Evolutionary conservation across 2,888 invertebrate species (phyloP), one percentile per base, ranked within the genome.

Genomic region (Brachypalpus laphriformis): DNA sequence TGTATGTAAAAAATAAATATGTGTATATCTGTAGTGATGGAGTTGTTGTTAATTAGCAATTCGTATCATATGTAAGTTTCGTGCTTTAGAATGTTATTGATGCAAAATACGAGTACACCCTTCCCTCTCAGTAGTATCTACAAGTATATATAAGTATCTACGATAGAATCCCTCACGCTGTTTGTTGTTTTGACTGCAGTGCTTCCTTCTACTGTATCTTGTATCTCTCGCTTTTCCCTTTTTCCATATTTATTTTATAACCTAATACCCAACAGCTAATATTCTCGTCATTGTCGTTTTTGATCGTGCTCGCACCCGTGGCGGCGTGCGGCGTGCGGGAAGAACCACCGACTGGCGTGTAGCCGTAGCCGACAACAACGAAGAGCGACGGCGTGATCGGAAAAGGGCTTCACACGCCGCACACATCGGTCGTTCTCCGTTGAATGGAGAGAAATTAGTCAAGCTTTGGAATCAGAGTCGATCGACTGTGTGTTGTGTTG

Each of bases 371-470:
- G n/a, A n/a, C n/a, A n/a, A n/a, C n/a, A n/a, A n/a, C n/a, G n/a
- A n/a, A n/a, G n/a, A n/a, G n/a, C n/a, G 5, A 34, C 37, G 25
- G 57, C 5, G 9, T 40, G 49, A 49, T 72, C 57, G 37, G 54
- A 49, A 83, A 83, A 83, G 83, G 83, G 78, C 82, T 82, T 82
- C 68, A 59, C 61, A 66, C 49, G 31, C 47, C 56, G 56, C 71
- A 25, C 71, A 37, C 66, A 78, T 63, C 51, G 68, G 45, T 72
- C 61, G 78, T 68, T 74, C 68, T 74, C 56, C 42, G 63, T 70
- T 56, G 37, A 51, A 57, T 83, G 42, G 78, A 68, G 83, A 83
- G 63, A 68, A 74, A 83, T 78, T 78, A 83, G 83, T 83, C 72
- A 74, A 80, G 78, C 78, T 83, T 83, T 83, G 63, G 63, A 83